phyloP scores from a whole-genome alignment of 2,113 vertebrate species.

The Heterotilapia buettikoferi region DNA sequence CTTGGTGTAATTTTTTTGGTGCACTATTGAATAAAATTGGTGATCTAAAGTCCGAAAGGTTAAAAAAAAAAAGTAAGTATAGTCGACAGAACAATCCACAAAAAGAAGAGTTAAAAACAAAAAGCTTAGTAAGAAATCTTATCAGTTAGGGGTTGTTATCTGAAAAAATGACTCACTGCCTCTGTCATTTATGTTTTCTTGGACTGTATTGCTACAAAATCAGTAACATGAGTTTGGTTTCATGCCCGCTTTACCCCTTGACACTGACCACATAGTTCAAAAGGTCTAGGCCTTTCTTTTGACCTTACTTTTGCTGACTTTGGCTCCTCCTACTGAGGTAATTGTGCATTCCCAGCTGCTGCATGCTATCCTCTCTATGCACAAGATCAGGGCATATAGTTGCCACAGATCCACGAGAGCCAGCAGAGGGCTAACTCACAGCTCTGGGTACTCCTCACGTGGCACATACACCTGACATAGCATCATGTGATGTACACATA shows the following conservation, averaged over 20 bases:
- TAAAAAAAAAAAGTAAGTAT: neutral
- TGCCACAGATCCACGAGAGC: neutral
- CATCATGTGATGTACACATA: neutral
- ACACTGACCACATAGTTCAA: neutral
- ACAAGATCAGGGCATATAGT: neutral
- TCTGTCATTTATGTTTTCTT: neutral
- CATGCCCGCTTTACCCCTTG: neutral
- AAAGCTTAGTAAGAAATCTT: neutral
- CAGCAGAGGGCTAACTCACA: neutral
- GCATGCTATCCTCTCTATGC: conserved; percentile 22
- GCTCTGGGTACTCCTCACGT: neutral
- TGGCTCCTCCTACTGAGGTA: conserved; percentile 30
- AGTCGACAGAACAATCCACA: neutral
- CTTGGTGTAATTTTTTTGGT: neutral
- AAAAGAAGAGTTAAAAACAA: neutral
- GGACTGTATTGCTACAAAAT: neutral
- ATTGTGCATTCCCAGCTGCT: conserved; percentile 72
- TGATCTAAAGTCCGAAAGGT: fast-evolving
- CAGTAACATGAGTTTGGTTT: neutral
- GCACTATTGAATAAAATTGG: neutral
- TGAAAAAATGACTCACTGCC: neutral
- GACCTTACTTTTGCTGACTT: conserved; percentile 25
- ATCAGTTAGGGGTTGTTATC: neutral
- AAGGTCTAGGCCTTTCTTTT: neutral
- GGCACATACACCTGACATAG: conserved; percentile 35